Base-by-base conservation (phyloP, 2,888 invertebrate genomes). In the Pelosia muscerda region DNA sequence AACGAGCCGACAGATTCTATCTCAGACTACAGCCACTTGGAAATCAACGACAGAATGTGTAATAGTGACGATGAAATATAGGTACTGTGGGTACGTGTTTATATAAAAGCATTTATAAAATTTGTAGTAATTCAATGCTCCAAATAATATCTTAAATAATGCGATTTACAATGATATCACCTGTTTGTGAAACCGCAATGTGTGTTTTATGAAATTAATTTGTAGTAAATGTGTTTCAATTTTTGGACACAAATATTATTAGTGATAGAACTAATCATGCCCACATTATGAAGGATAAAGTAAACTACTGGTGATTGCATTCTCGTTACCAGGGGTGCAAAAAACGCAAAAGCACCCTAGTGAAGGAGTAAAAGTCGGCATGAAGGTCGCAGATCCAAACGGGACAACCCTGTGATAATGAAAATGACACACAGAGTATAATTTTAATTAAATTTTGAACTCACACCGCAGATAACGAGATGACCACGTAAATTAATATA, bases 1-100 rank as follows among this genome's bases (percentile, higher is more conserved):
- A 85, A 88, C 72, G 65, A 5, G 66, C 84, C 84, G 84, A 76
- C 71, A 66, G 84, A 84, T 85, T 42, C 59, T 83, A 86, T 86
- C 84, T 42, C 63, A 63, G 73, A 79, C 75, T 75, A 65, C 53
- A 66, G 65, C 65, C 72, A 78, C 68, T 74, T 63, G 63, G 71
- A 68, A 69, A 71, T 76, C 74, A 76, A 72, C 64, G 69, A 60
- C 54, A 26, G 68, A 56, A 56, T 61, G 49, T 38, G n/a, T 57
- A 38, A 59, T 38, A 59, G 15, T 31, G 19, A 23, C 34, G 55
- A 55, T 25, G 15, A 26, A 42, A 49, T 49, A 49, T 28, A 57
- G 5, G 19, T n/a, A 49, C 42, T 42, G 13, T 31, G 5, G n/a
- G 22, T 57, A 19, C n/a, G 2, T 49, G n/a, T 64, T 22, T 42